Percentiles rank a stretch among this genome's conserved stretches.
Evolutionary conservation across 2,888 invertebrate species (phyloP).

Genomic region (Gonocerus acuteangulatus): DNA sequence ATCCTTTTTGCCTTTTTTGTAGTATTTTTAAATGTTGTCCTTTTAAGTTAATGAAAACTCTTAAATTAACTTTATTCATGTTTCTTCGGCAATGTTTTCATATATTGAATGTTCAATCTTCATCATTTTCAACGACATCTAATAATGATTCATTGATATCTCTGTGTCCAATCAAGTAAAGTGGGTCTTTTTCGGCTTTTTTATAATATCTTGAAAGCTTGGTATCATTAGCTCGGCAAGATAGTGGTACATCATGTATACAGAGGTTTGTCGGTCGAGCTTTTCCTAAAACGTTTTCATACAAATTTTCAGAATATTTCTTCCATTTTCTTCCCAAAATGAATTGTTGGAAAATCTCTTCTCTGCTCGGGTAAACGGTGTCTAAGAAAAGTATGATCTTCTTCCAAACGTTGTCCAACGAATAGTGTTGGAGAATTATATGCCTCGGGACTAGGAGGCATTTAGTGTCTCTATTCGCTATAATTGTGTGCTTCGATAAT

Average conservation of each 20-base stretch:
- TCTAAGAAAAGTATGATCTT: conserved; percentile 32
- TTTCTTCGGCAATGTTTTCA: too few species aligned
- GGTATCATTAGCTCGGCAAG: conserved; percentile 20
- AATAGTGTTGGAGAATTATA: conserved; percentile 29
- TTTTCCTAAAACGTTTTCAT: background rate
- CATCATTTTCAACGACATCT: background rate
- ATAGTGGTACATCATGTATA: conserved; percentile 29
- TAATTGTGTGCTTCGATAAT: conserved; percentile 28
- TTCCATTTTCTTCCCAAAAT: conserved; percentile 28
- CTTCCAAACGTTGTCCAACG: conserved; percentile 32
- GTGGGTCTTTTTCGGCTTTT: conserved; percentile 19
- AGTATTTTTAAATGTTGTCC: too few species aligned
- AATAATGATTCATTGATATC: background rate
- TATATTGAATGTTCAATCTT: too few species aligned
- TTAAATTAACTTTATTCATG: too few species aligned
- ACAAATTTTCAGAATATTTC: conserved; percentile 6
- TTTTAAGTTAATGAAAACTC: too few species aligned
- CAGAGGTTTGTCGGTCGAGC: conserved; percentile 10
- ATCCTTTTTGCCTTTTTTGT: too few species aligned
- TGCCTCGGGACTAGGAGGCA: conserved; percentile 30
- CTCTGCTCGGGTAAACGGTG: conserved; percentile 28
- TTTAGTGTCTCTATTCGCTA: conserved; percentile 28
- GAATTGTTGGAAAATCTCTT: conserved; percentile 28
- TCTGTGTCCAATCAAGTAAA: conserved; percentile 27
- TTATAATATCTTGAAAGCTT: conserved; percentile 15